Conservation (phyloP, 2,888 invertebrate genomes). For the Epicampocera succincta region DNA sequence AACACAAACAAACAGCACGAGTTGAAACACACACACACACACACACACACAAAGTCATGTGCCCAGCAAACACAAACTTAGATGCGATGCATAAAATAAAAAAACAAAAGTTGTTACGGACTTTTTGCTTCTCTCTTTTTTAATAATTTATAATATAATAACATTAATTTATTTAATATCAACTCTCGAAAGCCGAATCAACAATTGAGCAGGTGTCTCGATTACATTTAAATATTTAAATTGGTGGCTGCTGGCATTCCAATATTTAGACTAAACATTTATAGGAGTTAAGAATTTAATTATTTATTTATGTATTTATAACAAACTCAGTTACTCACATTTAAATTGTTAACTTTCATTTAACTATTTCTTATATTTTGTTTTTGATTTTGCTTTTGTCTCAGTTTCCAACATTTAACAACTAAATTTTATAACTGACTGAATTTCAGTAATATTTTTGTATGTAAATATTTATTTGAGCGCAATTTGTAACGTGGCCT, state of each 20-base stretch:
- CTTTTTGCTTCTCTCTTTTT: slow-evolving; percentile 9
- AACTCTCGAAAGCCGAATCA: slow-evolving; percentile 27
- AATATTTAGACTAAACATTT: slow-evolving; percentile 55
- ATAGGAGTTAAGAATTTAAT: slow-evolving; percentile 20
- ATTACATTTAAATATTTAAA: slow-evolving; percentile 2
- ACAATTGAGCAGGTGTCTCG: slow-evolving; percentile 9
- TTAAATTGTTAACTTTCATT: slow-evolving; percentile 67
- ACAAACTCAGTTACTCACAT: slow-evolving; percentile 55
- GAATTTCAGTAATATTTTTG: slow-evolving; percentile 13
- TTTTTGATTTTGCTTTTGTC: slow-evolving; percentile 6
- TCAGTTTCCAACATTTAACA: background rate
- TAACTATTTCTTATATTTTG: background rate
- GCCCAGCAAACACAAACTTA: slow-evolving; percentile 17
- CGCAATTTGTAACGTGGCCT: slow-evolving; percentile 3
- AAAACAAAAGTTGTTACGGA: background rate
- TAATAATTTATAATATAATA: slow-evolving; percentile 38
- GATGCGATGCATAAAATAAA: background rate
- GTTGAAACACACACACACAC: slow-evolving; percentile 19
- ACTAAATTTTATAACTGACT: background rate
- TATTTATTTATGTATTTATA: slow-evolving; percentile 16
- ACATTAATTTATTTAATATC: slow-evolving; percentile 33
- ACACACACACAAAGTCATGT: slow-evolving; percentile 25
- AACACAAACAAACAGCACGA: slow-evolving; percentile 30
- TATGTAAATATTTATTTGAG: slow-evolving; percentile 28
- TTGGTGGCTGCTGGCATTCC: background rate